Evolutionary conservation across 2,113 vertebrate species (phyloP), one percentile per base, ranked within the genome.

Genomic region (Uropsilus gracilis): DNA sequence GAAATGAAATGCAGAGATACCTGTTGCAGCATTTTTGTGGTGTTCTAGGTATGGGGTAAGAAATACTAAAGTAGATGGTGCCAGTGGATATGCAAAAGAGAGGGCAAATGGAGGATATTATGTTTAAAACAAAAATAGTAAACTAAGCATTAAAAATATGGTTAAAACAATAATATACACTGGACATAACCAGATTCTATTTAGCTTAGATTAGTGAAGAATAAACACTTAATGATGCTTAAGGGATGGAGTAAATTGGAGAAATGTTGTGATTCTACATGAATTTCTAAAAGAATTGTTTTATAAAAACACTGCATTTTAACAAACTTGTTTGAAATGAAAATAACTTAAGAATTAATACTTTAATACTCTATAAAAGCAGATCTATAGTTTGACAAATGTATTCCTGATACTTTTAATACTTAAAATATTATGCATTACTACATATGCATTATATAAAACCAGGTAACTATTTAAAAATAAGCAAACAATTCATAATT

Each of bases 51-150:
- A 68, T 61, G 17, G 59, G 22, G 28, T 71, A 73, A 77, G 63
- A 77, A 77, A 81, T 85, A 75, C 18, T 72, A 61, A n/a, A 68
- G 71, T 46, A 90, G 10, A 63, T 59, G 44, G 32, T 92, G 48
- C 30, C 34, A 86, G 59, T 46, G 42, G 32, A 50, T 78, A 80
- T 81, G 24, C 13, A 57, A 80, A 90, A 90, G 44, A n/a, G 68
- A 63, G 22, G 28, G 4, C 57, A 64, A 39, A 81, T 26, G 2
- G 61, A 46, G 61, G 24, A 81, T 24, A 17, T 1, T 22, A 37
- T 63, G 8, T 53, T 64, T 71, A 91, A 84, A 90, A 91, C 89
- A 73, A 88, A 96, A 95, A 18, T 34, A 73, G 32, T 53, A 81
- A 76, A 34, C 48, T 80, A 72, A 82, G 3, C 22, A 84, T 73